Percentiles rank a stretch among this genome's conserved stretches.
phyloP scores from a whole-genome alignment of 1,140 invertebrate species.

The Plutomurus gul region DNA sequence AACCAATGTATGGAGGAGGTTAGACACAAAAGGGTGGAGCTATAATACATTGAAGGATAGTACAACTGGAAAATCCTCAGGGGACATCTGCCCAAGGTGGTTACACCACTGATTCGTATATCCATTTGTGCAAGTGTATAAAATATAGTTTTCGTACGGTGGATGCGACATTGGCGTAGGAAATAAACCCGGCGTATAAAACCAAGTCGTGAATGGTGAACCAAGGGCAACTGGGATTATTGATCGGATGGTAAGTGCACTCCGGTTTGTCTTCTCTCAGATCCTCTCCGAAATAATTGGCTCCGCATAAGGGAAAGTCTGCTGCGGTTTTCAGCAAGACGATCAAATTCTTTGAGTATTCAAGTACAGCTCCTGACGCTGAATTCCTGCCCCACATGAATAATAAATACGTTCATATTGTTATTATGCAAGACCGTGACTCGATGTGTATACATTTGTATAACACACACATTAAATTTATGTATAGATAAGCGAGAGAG shows the following conservation, averaged over 20 bases:
- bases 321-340: slow-evolving; percentile 35
- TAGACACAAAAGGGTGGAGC: too few relatives aligned
- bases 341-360: slow-evolving; percentile 45
- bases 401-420: neutral
- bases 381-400: slow-evolving; percentile 28
- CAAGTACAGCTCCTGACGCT: slow-evolving; percentile 23
- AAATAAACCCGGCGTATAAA: slow-evolving; percentile 39
- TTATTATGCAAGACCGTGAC: too few relatives aligned
- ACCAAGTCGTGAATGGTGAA: slow-evolving; percentile 45
- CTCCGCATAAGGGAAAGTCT: slow-evolving; percentile 41
- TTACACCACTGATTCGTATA: neutral
- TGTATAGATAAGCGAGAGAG: too few relatives aligned
- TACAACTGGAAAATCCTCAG: too few relatives aligned
- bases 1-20: too few relatives aligned
- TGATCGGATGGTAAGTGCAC: slow-evolving; percentile 38
- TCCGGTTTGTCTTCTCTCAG: slow-evolving; percentile 28
- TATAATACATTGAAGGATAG: too few relatives aligned
- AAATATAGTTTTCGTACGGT: slow-evolving; percentile 23
- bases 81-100: neutral
- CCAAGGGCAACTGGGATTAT: slow-evolving; percentile 42
- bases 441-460: too few relatives aligned
- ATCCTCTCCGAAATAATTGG: slow-evolving; percentile 39
- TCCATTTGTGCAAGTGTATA: neutral
- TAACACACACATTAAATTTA: too few relatives aligned
- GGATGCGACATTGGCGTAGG: slow-evolving; percentile 36